Percentiles rank a stretch among this genome's conserved stretches.
These are phyloP conservation scores for Planiliza haematocheilus DNA, from an alignment of 2,113 vertebrate species.

Conservation along the genomic window DNA sequence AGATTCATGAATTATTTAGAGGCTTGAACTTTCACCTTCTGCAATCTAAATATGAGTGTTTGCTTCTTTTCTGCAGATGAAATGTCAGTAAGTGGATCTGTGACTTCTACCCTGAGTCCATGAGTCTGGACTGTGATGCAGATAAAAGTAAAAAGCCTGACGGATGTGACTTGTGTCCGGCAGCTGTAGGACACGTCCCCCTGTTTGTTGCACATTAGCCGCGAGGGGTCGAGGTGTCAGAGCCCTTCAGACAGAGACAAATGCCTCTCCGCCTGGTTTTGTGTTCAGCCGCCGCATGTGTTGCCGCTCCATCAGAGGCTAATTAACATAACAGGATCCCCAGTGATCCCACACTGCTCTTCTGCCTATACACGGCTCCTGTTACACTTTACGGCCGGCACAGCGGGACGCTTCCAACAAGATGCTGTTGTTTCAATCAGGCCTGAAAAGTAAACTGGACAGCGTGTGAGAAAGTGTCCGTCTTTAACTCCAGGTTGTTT, in stretches of 20 bases:
- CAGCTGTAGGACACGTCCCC: conserved; percentile 53
- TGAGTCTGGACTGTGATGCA: background rate
- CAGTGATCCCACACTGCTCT: conserved; percentile 83
- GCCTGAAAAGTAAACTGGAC: conserved; percentile 48
- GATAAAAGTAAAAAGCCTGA: background rate
- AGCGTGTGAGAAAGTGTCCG: conserved; percentile 59
- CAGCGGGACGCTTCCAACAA: conserved; percentile 68
- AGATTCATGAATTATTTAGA: too few species aligned
- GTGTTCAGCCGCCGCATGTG: conserved; percentile 89
- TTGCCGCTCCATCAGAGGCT: conserved; percentile 92
- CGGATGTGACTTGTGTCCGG: background rate
- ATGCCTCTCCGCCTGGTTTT: conserved; percentile 81
- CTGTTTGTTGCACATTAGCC: conserved; percentile 64
- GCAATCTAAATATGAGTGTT: too few species aligned
- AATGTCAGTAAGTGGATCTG: background rate
- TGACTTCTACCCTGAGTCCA: too few species aligned
- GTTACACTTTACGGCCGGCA: conserved; percentile 80
- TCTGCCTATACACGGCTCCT: conserved; percentile 82
- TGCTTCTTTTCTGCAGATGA: background rate
- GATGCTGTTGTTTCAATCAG: conserved; percentile 77
- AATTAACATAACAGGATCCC: conserved; percentile 94
- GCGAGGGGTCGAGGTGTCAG: conserved; percentile 79
- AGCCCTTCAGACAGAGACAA: conserved; percentile 77
- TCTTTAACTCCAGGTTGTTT: background rate
- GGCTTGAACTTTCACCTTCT: too few species aligned